A percentile compares a stretch with the other conserved stretches of the same genome.
These are phyloP conservation scores for Oostethus manadensis DNA, from an alignment of 2,113 vertebrate genomes.

Conservation along the genomic window DNA sequence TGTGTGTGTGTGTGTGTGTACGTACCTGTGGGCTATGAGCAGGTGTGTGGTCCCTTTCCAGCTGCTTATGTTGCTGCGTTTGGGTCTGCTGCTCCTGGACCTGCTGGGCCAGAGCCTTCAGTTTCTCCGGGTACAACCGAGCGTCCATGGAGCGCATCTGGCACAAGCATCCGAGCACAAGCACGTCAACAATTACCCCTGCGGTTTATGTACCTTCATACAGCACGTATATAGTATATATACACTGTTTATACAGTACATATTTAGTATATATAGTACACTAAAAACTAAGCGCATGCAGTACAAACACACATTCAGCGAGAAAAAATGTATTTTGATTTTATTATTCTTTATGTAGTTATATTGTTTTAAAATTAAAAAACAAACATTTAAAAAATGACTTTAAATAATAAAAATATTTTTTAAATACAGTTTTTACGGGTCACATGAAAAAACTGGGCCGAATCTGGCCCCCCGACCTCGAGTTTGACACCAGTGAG, in stretches of 20 bases:
- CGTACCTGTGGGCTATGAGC: conserved; percentile 80
- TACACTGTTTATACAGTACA: too few relatives aligned
- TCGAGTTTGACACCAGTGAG: too few relatives aligned
- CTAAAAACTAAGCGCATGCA: too few relatives aligned
- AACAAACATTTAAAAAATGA: background rate
- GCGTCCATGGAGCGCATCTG: conserved; percentile 93
- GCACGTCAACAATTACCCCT: background rate
- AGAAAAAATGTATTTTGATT: background rate
- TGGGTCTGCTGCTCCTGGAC: conserved; percentile 87
- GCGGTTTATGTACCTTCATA: background rate
- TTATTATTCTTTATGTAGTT: too few relatives aligned
- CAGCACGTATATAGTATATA: too few relatives aligned
- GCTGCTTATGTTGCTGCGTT: conserved; percentile 79
- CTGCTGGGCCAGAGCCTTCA: conserved; percentile 91
- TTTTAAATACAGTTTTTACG: background rate
- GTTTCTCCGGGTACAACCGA: conserved; percentile 94
- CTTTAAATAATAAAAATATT: background rate
- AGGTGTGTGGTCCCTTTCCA: conserved; percentile 78
- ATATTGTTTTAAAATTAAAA: background rate
- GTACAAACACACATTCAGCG: too few relatives aligned
- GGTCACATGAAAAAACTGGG: too few relatives aligned
- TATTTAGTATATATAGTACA: too few relatives aligned
- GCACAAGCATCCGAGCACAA: too few relatives aligned
- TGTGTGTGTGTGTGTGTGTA: background rate
- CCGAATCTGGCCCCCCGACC: too few relatives aligned